Percentiles rank a stretch among this genome's conserved stretches.
Evolutionary conservation across 2,797 vertebrate species (phyloP).

Genomic region (Brachyrhaphis roseni): DNA sequence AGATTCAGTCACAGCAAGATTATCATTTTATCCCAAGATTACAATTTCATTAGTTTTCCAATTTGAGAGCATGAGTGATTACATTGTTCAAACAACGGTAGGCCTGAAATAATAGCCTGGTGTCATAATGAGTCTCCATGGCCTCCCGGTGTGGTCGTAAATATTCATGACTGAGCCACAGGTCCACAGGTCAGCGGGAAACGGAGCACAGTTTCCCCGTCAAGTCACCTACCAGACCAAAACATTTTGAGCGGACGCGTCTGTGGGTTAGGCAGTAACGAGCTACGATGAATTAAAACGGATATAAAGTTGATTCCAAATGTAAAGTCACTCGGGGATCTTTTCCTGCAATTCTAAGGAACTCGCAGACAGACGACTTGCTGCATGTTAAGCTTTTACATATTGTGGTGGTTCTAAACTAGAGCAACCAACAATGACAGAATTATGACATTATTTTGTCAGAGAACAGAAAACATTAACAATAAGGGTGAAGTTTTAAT

Average conservation of each 20-base stretch:
- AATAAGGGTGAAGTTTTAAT: background rate
- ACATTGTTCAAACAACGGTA: slow-evolving; percentile 9
- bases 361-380: too few species aligned
- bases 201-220: slow-evolving; percentile 22
- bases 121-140: slow-evolving; percentile 41
- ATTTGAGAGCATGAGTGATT: slow-evolving; percentile 13
- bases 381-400: background rate
- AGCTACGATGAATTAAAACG: slow-evolving; percentile 15
- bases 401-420: background rate
- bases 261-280: slow-evolving; percentile 31
- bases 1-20: background rate
- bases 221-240: slow-evolving; percentile 30
- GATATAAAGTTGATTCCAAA: slow-evolving; percentile 16
- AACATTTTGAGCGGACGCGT: slow-evolving; percentile 30
- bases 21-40: slow-evolving; percentile 6
- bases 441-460: too few species aligned
- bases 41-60: slow-evolving; percentile 20
- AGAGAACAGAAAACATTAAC: background rate
- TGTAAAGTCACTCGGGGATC: slow-evolving; percentile 7
- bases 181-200: slow-evolving; percentile 40
- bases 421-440: background rate
- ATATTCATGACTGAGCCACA: slow-evolving; percentile 49
- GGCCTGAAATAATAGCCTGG: slow-evolving; percentile 24
- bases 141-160: slow-evolving; percentile 35
- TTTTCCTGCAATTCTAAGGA: background rate